Percentiles rank a stretch among this genome's conserved stretches.
Evolutionary conservation across 30 jellyfish, hydroid and myxozoan species (phyloP).

Genomic region (Pelagia noctiluca): DNA sequence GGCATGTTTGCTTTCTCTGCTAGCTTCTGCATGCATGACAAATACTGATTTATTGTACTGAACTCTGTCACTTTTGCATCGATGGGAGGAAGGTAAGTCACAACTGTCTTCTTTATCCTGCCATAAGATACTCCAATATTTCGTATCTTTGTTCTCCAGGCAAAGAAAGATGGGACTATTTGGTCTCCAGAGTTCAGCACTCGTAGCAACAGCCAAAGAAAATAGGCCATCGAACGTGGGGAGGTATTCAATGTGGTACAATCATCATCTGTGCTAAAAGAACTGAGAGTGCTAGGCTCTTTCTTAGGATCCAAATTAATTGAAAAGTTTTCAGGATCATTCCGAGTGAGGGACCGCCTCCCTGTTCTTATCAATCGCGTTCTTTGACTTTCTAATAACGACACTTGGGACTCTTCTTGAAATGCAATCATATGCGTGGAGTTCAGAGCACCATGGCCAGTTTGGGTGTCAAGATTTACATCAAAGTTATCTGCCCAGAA

Average conservation of each 20-base stretch:
- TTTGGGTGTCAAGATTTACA: constrained; percentile 13
- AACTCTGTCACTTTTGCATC: constrained; percentile 54
- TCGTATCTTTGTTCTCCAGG: too few relatives aligned
- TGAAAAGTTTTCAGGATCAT: not conserved
- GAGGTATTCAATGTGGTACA: not conserved
- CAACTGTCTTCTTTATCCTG: not conserved
- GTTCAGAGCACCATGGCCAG: constrained; percentile 51
- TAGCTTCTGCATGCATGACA: constrained; percentile 26
- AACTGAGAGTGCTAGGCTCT: constrained; percentile 12
- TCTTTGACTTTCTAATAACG: not conserved
- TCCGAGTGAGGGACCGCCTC: not conserved
- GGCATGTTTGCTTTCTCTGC: constrained; percentile 53
- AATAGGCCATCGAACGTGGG: constrained; percentile 1
- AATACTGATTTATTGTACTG: constrained; percentile 17
- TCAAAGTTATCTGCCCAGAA: constrained; percentile 70
- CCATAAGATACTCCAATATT: not conserved
- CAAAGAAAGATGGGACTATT: constrained; percentile 15
- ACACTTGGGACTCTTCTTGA: constrained; percentile 21
- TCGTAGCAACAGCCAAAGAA: constrained; percentile 17
- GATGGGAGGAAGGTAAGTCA: constrained; percentile 60
- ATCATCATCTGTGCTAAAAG: not conserved
- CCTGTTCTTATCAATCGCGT: constrained; percentile 19
- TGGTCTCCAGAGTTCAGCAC: constrained; percentile 14
- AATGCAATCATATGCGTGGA: constrained; percentile 53
- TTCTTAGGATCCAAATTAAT: constrained; percentile 11